Evolutionary conservation across 2,888 invertebrate genomes (phyloP).

Genomic region (Thecophora atra): DNA sequence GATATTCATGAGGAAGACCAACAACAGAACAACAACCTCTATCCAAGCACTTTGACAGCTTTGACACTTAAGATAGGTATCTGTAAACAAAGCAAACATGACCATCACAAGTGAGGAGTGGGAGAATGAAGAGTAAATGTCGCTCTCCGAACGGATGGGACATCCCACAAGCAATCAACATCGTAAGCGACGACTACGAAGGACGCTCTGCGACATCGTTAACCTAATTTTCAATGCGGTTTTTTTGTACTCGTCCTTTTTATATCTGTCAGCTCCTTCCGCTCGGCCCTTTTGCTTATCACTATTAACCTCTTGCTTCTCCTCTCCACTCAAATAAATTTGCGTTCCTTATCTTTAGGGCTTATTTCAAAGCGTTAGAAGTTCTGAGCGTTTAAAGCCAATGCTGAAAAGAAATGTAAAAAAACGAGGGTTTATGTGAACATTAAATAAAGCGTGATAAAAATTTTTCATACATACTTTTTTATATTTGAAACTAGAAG

Average conservation of each 20-base stretch:
- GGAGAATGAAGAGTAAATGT: not conserved
- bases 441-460: constrained; percentile 14
- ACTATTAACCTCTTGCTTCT: not conserved
- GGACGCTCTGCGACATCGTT: constrained; percentile 49
- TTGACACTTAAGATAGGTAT: constrained; percentile 41
- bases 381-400: too few relatives aligned
- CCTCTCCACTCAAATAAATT: constrained; percentile 41
- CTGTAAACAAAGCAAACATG: constrained; percentile 24
- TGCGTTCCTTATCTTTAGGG: constrained; percentile 41
- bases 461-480: not conserved
- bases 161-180: too few relatives aligned
- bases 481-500: too few relatives aligned
- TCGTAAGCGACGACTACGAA: not conserved
- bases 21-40: not conserved
- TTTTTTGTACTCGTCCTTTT: too few relatives aligned
- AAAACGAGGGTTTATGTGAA: not conserved
- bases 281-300: not conserved
- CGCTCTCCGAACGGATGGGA: not conserved
- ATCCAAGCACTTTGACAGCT: not conserved
- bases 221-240: constrained; percentile 58
- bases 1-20: not conserved
- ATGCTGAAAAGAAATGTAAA: too few relatives aligned
- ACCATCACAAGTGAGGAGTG: not conserved
- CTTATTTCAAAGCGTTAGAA: constrained; percentile 21
- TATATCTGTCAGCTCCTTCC: not conserved